Evolutionary conservation across 2,888 invertebrate species (phyloP).

Genomic region (Nycteola revayana): DNA sequence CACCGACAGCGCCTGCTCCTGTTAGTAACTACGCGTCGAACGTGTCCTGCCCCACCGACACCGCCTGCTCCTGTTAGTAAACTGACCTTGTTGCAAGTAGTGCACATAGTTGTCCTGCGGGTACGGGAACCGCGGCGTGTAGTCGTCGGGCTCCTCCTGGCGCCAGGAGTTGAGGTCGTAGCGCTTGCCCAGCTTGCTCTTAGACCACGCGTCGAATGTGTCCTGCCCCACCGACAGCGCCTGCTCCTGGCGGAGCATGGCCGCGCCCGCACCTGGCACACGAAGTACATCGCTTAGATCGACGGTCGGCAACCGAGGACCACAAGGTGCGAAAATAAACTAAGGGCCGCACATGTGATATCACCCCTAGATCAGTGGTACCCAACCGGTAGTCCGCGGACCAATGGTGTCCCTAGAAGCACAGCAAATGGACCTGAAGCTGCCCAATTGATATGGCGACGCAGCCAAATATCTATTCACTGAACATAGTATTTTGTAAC

Average conservation of each 20-base stretch:
- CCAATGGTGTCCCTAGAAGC: too few relatives aligned
- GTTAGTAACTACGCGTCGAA: slow-evolving; percentile 62
- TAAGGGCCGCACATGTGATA: too few relatives aligned
- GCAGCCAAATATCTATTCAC: too few relatives aligned
- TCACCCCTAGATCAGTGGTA: too few relatives aligned
- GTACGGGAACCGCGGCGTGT: too few relatives aligned
- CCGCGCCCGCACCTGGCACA: slow-evolving; percentile 62
- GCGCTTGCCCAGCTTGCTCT: slow-evolving; percentile 55
- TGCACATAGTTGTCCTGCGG: slow-evolving; percentile 51
- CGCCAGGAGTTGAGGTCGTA: slow-evolving; percentile 74
- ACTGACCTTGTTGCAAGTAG: slow-evolving; percentile 58
- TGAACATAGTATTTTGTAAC: too few relatives aligned
- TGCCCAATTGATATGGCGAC: too few relatives aligned
- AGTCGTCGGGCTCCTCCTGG: slow-evolving; percentile 58
- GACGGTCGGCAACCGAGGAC: too few relatives aligned
- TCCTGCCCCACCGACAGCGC: slow-evolving; percentile 47
- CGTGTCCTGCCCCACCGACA: slow-evolving; percentile 43
- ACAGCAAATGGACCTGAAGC: too few relatives aligned
- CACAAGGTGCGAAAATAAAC: too few relatives aligned
- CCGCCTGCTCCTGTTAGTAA: slow-evolving; percentile 56
- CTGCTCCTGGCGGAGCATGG: slow-evolving; percentile 57
- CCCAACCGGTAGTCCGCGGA: too few relatives aligned
- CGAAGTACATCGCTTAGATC: too few relatives aligned
- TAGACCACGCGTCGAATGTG: slow-evolving; percentile 62
- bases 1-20: slow-evolving; percentile 60